A percentile compares a stretch with the other conserved stretches of the same genome.
Evolutionary conservation across 1,140 invertebrate species (phyloP).

Genomic region (Hermetia illucens): DNA sequence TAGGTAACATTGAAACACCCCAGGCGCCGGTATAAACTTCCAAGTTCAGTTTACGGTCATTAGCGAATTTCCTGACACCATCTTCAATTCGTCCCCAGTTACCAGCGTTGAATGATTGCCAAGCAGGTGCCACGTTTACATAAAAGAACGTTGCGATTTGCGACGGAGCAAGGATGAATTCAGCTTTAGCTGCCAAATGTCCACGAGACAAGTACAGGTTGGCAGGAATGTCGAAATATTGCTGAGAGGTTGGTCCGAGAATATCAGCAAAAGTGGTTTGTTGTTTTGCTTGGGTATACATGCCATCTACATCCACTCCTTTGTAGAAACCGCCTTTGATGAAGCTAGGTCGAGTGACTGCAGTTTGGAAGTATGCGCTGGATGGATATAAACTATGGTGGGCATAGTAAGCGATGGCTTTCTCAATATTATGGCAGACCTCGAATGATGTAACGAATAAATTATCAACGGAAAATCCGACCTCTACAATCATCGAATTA

Average conservation of each 20-base stretch:
- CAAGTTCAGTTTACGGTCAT: conserved; percentile 17
- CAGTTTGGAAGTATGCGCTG: conserved; percentile 10
- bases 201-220: conserved; percentile 24
- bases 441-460: too few relatives aligned
- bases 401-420: conserved; percentile 16
- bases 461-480: too few relatives aligned
- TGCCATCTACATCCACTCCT: conserved; percentile 1
- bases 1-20: conserved; percentile 30
- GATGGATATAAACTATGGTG: conserved; percentile 16
- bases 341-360: conserved; percentile 14
- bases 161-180: conserved; percentile 31
- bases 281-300: neutral
- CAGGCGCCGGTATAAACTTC: conserved; percentile 38
- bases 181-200: conserved; percentile 32
- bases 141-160: conserved; percentile 34
- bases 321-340: conserved; percentile 9
- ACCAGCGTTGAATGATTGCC: conserved; percentile 38
- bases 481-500: too few relatives aligned
- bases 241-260: conserved; percentile 3
- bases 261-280: neutral
- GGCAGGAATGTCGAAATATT: neutral
- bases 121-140: conserved; percentile 40
- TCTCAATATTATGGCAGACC: conserved; percentile 20
- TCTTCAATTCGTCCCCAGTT: conserved; percentile 37
- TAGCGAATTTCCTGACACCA: conserved; percentile 22